Evolutionary conservation across 2,113 vertebrate species (phyloP), one percentile per base, ranked within the genome.

Genomic region (Siniperca chuatsi): DNA sequence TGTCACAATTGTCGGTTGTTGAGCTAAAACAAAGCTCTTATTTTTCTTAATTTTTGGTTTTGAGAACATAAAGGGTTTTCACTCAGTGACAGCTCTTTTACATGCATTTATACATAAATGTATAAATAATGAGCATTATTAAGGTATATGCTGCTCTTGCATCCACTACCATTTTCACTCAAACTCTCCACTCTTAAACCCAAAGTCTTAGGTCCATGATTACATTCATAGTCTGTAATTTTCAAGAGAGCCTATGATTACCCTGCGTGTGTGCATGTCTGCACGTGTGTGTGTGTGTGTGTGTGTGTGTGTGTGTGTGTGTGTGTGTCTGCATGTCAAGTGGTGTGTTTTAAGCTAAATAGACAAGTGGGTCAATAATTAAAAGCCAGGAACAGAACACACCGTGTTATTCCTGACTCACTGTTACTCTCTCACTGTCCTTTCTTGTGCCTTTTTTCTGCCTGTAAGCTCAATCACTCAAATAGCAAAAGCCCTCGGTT

Each of bases 141-240:
- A 46, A 11, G n/a, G 11, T 8, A 62, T 52, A 67, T 18, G 10
- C 16, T 57, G 25, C 50, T 78, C 73, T 69, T 37, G 12, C 50
- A 20, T 85, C 54, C 23, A 37, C 37, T 44, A 57, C 16, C 72
- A 65, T 87, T 91, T 89, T 75, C 68, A 80, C 75, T 87, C 18
- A 73, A 87, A 87, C 75, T 75, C 82, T 79, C 62, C 8, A 16
- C 57, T 84, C 66, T 64, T 21, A 12, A 78, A 84, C 16, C 42
- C 62, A 67, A 87, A 89, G 52, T 69, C 87, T 76, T 67, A 60
- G 46, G 23, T 81, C 85, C 85, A 82, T 83, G 86, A 92, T 92
- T 70, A 83, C 77, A 68, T 79, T 82, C 80, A 75, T 40, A 89
- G 78, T 86, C 92, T 94, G 87, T 93, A 87, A 95, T 94, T 93